A percentile compares a stretch with the other conserved stretches of the same genome.
phyloP scores from a whole-genome alignment of 1,140 invertebrate species.

The Eciton burchellii region DNA sequence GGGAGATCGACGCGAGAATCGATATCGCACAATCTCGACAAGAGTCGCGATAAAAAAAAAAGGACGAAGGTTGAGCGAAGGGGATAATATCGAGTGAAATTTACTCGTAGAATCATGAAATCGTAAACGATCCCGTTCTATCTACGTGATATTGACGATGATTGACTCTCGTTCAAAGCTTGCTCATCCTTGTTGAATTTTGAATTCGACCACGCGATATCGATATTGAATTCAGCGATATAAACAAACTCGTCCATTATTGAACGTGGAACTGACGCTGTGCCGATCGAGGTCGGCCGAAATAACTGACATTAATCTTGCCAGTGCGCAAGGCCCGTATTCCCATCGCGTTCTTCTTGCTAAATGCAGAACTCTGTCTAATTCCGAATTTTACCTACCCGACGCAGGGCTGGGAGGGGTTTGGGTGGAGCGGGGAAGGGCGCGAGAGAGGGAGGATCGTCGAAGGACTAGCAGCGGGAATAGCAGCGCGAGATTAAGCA shows the following conservation, averaged over 20 bases:
- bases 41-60: too few species aligned
- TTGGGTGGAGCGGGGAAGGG: too few species aligned
- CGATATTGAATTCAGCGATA: background rate
- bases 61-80: too few species aligned
- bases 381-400: constrained; percentile 5
- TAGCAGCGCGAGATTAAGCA: too few species aligned
- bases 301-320: constrained; percentile 38
- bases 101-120: background rate
- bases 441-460: too few species aligned
- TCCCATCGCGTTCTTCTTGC: background rate
- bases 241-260: background rate
- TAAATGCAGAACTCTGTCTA: background rate
- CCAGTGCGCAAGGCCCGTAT: constrained; percentile 2
- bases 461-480: too few species aligned
- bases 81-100: background rate
- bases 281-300: background rate
- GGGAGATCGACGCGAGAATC: too few species aligned
- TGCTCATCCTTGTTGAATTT: background rate
- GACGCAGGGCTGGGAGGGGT: too few species aligned
- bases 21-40: too few species aligned
- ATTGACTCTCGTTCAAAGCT: background rate
- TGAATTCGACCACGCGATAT: background rate
- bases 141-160: background rate
- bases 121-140: background rate
- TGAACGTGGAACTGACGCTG: constrained; percentile 7